These are phyloP conservation scores for Triplophysa bombifrons DNA, from an alignment of 2,797 vertebrate species.

Conservation along the genomic window DNA sequence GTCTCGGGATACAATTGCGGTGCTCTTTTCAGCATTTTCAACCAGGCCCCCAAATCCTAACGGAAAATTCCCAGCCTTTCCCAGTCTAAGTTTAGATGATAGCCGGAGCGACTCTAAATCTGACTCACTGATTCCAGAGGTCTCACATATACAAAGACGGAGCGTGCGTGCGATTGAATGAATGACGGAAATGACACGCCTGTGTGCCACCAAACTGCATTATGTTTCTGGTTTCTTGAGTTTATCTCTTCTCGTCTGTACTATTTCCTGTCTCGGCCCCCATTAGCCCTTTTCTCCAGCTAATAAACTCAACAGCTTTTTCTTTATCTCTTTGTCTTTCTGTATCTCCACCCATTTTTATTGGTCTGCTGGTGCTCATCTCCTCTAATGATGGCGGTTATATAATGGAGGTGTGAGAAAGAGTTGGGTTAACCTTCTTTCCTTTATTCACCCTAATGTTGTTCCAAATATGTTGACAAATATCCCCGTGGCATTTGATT, in stretches of 20 bases:
- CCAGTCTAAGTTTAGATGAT: constrained; percentile 18
- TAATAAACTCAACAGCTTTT: constrained; percentile 17
- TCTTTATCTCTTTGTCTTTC: not conserved
- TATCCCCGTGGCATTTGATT: too few relatives aligned
- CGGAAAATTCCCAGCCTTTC: constrained; percentile 37
- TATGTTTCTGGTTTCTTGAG: not conserved
- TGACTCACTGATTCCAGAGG: constrained; percentile 23
- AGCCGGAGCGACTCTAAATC: not conserved
- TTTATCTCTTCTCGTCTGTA: constrained; percentile 7
- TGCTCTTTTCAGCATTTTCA: constrained; percentile 19
- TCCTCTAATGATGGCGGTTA: not conserved
- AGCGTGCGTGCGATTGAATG: not conserved
- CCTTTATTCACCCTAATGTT: not conserved
- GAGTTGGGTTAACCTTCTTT: not conserved
- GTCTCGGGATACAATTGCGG: constrained; percentile 27
- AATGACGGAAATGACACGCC: not conserved
- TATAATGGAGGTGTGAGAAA: not conserved
- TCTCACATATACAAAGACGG: not conserved
- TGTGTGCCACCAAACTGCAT: not conserved
- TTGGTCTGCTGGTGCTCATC: not conserved
- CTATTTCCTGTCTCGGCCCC: not conserved
- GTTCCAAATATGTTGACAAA: not conserved
- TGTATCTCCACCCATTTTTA: constrained; percentile 6
- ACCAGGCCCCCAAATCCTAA: constrained; percentile 12
- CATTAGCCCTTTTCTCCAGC: constrained; percentile 5